Evolutionary conservation across 2,888 invertebrate species (phyloP).

Genomic region (Entomobrya multifasciata): DNA sequence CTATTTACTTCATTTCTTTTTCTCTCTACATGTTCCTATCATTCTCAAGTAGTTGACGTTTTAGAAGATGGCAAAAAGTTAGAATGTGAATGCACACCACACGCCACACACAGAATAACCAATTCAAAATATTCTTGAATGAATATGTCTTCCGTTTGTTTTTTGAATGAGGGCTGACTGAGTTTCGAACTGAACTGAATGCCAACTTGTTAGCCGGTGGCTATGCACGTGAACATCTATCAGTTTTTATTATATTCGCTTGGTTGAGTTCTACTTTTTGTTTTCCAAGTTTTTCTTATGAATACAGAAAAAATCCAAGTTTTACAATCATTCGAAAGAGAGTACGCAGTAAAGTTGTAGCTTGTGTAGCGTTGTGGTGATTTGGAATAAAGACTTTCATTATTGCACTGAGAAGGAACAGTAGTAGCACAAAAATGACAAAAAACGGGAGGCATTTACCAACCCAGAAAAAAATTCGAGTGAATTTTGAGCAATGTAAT

Average conservation of each 20-base stretch:
- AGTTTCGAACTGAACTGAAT: neutral
- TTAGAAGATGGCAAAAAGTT: neutral
- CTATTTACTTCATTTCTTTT: neutral
- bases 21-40: neutral
- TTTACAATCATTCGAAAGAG: constrained; percentile 2
- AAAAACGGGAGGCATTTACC: too few relatives aligned
- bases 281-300: constrained; percentile 31
- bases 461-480: neutral
- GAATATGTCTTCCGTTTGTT: constrained; percentile 18
- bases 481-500: constrained; percentile 21
- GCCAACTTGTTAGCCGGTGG: constrained; percentile 43
- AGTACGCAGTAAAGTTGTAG: neutral
- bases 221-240: constrained; percentile 42
- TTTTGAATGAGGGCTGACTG: neutral
- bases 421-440: too few relatives aligned
- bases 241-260: constrained; percentile 58
- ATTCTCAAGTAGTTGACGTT: constrained; percentile 11
- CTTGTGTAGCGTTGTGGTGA: neutral
- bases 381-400: neutral
- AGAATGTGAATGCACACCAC: neutral
- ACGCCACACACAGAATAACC: constrained; percentile 15
- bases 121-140: constrained; percentile 32
- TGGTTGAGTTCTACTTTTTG: constrained; percentile 30
- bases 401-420: neutral
- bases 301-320: constrained; percentile 6